These are phyloP conservation scores for Andrena minutula DNA, from an alignment of 2,888 invertebrate genomes.

Conservation along the genomic window DNA sequence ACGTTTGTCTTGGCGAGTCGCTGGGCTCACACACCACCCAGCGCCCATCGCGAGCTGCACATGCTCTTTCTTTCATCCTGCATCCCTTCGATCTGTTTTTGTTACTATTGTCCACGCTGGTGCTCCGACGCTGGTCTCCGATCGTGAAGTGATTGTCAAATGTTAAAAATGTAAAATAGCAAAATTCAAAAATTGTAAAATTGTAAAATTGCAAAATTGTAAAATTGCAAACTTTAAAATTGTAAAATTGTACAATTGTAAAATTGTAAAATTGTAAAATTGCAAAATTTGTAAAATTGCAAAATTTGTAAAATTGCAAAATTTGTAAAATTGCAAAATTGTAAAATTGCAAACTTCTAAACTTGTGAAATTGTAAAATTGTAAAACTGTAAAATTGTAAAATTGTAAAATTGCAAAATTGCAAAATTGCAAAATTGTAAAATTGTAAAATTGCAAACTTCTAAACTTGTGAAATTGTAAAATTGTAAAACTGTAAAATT, in stretches of 20 bases:
- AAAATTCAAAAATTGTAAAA: no score
- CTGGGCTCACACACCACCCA: slow-evolving; percentile 76
- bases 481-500: neutral
- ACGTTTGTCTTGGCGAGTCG: slow-evolving; percentile 82
- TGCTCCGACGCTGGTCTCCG: neutral
- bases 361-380: neutral
- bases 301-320: neutral
- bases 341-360: neutral
- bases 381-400: neutral
- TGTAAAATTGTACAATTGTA: neutral
- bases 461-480: no score
- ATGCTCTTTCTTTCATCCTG: slow-evolving; percentile 38
- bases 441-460: neutral
- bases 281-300: neutral
- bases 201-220: no score
- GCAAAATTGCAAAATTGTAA: neutral
- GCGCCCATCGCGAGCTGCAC: slow-evolving; percentile 40
- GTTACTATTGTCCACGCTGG: neutral
- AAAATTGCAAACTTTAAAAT: no score
- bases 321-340: neutral
- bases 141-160: no score
- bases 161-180: no score
- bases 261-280: neutral
- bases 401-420: neutral
- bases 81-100: neutral